Percentiles rank a stretch among this genome's conserved stretches.
Conservation (phyloP, 2,888 invertebrate genomes). For the Drosophila demipolita region DNA sequence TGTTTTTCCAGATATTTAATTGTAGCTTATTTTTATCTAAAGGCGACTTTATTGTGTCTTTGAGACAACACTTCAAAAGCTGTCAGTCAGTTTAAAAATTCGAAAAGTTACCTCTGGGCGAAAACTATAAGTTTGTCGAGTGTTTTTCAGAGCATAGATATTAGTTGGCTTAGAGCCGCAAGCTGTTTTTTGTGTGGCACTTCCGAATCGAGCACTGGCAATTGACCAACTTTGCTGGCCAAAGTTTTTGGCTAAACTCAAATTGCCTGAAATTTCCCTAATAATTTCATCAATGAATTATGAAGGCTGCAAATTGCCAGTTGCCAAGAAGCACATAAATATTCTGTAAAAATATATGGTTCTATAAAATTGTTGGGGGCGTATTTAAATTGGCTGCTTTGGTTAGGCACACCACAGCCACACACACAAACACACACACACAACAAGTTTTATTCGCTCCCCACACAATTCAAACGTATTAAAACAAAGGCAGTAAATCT, state of each 20-base stretch:
- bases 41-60: constrained; percentile 13
- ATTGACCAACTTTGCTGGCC: constrained; percentile 43
- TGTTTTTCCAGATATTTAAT: constrained; percentile 15
- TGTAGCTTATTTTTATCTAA: constrained; percentile 52
- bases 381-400: constrained; percentile 1
- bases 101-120: constrained; percentile 49
- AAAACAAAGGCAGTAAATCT: constrained; percentile 23
- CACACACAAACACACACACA: constrained; percentile 6
- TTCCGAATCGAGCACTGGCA: constrained; percentile 22
- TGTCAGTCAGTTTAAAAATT: constrained; percentile 16
- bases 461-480: constrained; percentile 37
- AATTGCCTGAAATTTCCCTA: constrained; percentile 44
- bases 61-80: constrained; percentile 33
- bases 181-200: constrained; percentile 45
- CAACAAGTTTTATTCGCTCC: constrained; percentile 27
- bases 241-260: constrained; percentile 41
- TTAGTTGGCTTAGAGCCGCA: constrained; percentile 51
- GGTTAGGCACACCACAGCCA: constrained; percentile 6
- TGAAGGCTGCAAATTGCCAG: constrained; percentile 65
- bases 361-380: constrained; percentile 36
- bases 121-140: constrained; percentile 52
- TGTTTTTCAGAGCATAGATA: constrained; percentile 27
- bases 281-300: constrained; percentile 73
- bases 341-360: constrained; percentile 58
- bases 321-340: constrained; percentile 63